These are phyloP conservation scores for Embidobia sp. DNA, from an alignment of 2,888 invertebrate genomes.

Conservation along the genomic window DNA sequence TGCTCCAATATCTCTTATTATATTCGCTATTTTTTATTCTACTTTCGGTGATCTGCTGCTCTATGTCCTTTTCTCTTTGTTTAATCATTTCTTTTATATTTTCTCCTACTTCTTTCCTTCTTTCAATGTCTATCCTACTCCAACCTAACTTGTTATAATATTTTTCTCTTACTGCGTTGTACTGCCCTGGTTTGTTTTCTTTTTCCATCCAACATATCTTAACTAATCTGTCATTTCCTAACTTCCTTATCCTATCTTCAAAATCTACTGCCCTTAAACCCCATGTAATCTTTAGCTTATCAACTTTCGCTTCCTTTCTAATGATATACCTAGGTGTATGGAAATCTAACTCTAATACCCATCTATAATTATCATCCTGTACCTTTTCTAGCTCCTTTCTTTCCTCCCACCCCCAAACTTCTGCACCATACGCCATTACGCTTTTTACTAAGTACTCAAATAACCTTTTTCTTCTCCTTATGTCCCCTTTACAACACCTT, in stretches of 20 bases:
- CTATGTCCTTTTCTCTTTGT: conserved; percentile 16
- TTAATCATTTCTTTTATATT: background rate
- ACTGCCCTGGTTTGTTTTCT: background rate
- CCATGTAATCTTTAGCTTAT: conserved; percentile 22
- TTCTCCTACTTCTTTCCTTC: background rate
- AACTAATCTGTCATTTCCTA: conserved; percentile 1
- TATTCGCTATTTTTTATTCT: conserved; percentile 22
- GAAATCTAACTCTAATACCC: conserved; percentile 36
- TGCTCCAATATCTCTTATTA: conserved; percentile 15
- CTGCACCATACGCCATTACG: conserved; percentile 45
- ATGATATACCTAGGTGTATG: conserved; percentile 40
- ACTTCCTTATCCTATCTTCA: conserved; percentile 20
- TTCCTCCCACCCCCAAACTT: conserved; percentile 59
- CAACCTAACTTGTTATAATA: conserved; percentile 8
- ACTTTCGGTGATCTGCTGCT: background rate
- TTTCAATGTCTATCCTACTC: conserved; percentile 9
- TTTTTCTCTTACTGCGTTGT: conserved; percentile 3
- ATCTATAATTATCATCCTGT: conserved; percentile 33
- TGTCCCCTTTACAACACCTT: conserved; percentile 36
- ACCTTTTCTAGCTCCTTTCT: conserved; percentile 35
- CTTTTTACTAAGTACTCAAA: conserved; percentile 39
- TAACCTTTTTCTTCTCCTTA: conserved; percentile 25
- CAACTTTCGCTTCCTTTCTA: conserved; percentile 1
- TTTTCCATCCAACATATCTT: conserved; percentile 22
- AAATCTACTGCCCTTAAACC: conserved; percentile 15